Percentiles rank a stretch among this genome's conserved stretches.
Conservation (phyloP, 2,113 vertebrate genomes). For the Oncorhynchus mykiss region DNA sequence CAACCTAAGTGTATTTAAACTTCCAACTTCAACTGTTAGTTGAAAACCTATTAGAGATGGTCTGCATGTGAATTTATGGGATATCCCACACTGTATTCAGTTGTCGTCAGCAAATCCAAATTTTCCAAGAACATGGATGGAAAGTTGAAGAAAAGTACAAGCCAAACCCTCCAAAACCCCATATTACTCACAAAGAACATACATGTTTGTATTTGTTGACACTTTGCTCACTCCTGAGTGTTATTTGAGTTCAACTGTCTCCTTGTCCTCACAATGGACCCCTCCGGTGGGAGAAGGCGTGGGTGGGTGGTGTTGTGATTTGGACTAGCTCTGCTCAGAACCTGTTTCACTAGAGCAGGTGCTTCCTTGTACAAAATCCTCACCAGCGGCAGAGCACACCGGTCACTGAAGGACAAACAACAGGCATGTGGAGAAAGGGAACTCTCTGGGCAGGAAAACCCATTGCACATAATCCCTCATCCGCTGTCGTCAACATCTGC, state of each 20-base stretch:
- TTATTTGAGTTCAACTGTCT: slow-evolving; percentile 41
- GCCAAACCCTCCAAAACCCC: too few relatives aligned
- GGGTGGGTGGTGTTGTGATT: not conserved
- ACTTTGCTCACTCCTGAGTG: not conserved
- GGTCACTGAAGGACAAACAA: slow-evolving; percentile 18
- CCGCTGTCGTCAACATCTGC: not conserved
- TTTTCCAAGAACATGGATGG: too few relatives aligned
- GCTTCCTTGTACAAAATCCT: slow-evolving; percentile 62
- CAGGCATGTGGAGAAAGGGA: slow-evolving; percentile 23
- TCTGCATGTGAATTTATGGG: too few relatives aligned
- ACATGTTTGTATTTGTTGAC: not conserved
- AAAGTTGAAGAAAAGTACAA: too few relatives aligned
- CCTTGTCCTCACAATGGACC: slow-evolving; percentile 20
- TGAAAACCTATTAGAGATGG: too few relatives aligned
- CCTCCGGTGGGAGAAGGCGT: not conserved
- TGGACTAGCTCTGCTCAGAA: slow-evolving; percentile 6
- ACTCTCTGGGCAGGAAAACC: slow-evolving; percentile 21
- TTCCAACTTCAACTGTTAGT: too few relatives aligned
- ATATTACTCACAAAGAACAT: not conserved
- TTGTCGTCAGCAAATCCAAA: too few relatives aligned
- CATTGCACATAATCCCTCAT: not conserved
- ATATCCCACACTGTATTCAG: too few relatives aligned
- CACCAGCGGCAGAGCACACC: slow-evolving; percentile 9
- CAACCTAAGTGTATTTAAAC: too few relatives aligned
- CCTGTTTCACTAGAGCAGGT: slow-evolving; percentile 54